Conservation (phyloP, 2,888 invertebrate genomes). For the Agriopis marginaria region DNA sequence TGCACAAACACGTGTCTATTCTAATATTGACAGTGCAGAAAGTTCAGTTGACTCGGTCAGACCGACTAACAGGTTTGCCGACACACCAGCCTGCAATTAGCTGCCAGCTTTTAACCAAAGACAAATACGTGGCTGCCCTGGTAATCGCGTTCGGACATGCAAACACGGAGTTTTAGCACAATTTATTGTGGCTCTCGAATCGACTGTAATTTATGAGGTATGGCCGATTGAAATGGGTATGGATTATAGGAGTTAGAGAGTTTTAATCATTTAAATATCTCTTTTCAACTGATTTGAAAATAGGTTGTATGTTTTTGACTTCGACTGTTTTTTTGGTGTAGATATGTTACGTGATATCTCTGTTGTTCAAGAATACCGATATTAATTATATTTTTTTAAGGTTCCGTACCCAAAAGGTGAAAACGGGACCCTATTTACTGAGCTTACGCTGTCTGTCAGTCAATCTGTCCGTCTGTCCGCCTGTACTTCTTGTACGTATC, state of each 20-base stretch:
- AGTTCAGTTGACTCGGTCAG: not conserved
- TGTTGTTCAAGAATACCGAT: too few species aligned
- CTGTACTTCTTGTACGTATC: too few species aligned
- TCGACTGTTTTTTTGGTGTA: too few species aligned
- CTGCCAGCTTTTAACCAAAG: constrained; percentile 21
- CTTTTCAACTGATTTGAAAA: too few species aligned
- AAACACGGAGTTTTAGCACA: constrained; percentile 23
- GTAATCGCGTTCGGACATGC: constrained; percentile 30
- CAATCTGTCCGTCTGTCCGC: too few species aligned
- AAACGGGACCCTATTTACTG: too few species aligned
- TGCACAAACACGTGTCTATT: not conserved
- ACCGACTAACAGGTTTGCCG: constrained; percentile 2
- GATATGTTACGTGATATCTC: too few species aligned
- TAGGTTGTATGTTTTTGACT: too few species aligned
- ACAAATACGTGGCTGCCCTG: constrained; percentile 27
- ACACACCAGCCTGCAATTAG: constrained; percentile 19
- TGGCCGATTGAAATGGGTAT: constrained; percentile 3
- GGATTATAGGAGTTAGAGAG: constrained; percentile 4
- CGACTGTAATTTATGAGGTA: constrained; percentile 17
- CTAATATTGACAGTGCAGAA: constrained; percentile 1
- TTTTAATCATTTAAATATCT: not conserved
- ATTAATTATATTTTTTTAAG: too few species aligned
- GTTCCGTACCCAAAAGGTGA: too few species aligned
- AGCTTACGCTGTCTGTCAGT: too few species aligned
- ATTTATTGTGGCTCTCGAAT: constrained; percentile 23